Evolutionary conservation across 2,113 vertebrate genomes (phyloP), one percentile per base, ranked within the genome.

Genomic region (Orthonyx spaldingii): DNA sequence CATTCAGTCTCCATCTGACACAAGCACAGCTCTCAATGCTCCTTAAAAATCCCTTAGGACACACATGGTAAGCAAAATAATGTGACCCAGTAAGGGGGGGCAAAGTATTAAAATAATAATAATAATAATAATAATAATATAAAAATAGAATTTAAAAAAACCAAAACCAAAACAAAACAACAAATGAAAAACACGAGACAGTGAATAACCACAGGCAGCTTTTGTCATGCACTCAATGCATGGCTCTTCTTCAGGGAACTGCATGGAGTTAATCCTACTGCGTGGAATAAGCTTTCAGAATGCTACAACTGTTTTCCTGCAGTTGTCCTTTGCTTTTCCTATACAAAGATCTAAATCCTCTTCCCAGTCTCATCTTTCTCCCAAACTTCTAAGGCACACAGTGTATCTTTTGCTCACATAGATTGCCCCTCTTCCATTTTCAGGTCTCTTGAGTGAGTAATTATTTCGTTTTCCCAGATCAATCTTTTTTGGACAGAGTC

Each of bases 1-100:
- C 89, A 97, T 96, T 86, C 93, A 96, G 92, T 39, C 63, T 98
- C 89, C 92, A 94, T 75, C 96, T 78, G 89, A 96, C 93, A 97
- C 59, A 95, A 97, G 96, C 24, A 20, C 64, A 96, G 94, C 93
- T 96, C 85, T 96, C 92, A 91, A 74, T 56, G 69, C 88, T 96
- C 91, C 46, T 53, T 91, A 96, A 92, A 96, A 97, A 68, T 90
- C 95, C 92, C 91, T 81, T 95, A 97, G 96, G 95, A 84, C 8
- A 84, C 75, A 88, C 9, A 89, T 1, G 66, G 65, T 92, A 96
- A 94, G 85, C 94, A 81, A 96, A 97, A 89, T 86, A 94, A 93
- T 39, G 64, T 87, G 59, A 82, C 14, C 50, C 55, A 70, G 69
- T 52, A 83, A 81, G 49, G 44, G 27, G 4, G 6, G 27, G 15